Percentiles rank a stretch among this genome's conserved stretches.
Evolutionary conservation across 2,888 invertebrate genomes (phyloP).

Genomic region (Synanthedon formicaeformis): DNA sequence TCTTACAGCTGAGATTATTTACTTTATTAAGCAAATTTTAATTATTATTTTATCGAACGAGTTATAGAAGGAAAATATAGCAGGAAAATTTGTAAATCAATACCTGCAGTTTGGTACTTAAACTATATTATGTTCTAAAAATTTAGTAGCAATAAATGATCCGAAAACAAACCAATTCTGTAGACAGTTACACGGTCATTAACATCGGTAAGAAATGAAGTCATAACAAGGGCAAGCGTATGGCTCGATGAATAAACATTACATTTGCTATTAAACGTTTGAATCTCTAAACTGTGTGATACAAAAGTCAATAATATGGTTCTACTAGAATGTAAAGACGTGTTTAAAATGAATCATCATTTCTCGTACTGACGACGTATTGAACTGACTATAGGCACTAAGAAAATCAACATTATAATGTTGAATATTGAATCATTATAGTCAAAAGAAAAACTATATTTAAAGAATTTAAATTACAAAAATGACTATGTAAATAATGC

Average conservation of each 20-base stretch:
- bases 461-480: too few species aligned
- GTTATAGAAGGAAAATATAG: neutral
- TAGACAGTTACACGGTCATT: conserved; percentile 12
- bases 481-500: too few species aligned
- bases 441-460: too few species aligned
- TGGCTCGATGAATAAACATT: conserved; percentile 36
- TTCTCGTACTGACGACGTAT: too few species aligned
- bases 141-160: conserved; percentile 15
- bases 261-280: conserved; percentile 19
- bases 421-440: too few species aligned
- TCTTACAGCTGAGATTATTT: neutral
- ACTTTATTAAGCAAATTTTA: neutral
- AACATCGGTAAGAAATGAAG: conserved; percentile 24
- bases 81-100: neutral
- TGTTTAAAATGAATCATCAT: too few species aligned
- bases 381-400: too few species aligned
- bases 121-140: conserved; percentile 3
- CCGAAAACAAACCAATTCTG: conserved; percentile 16
- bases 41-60: neutral
- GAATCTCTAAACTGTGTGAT: conserved; percentile 12
- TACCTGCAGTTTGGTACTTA: neutral
- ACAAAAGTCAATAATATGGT: neutral
- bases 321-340: too few species aligned
- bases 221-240: conserved; percentile 24
- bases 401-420: too few species aligned